These are phyloP conservation scores for Cyanoramphus novaezelandiae DNA, from an alignment of 2,113 vertebrate species.

Conservation along the genomic window DNA sequence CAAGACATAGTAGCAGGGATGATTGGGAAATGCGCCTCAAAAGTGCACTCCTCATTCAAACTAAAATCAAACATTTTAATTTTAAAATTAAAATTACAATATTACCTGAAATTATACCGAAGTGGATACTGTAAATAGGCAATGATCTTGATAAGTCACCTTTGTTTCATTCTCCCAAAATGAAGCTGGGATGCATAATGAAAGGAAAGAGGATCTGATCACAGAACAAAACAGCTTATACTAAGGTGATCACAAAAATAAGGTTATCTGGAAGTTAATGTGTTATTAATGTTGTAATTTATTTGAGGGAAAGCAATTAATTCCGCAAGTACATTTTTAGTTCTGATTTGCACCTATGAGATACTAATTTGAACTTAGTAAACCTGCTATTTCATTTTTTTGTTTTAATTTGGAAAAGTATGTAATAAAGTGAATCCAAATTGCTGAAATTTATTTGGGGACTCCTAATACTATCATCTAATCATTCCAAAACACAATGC, in stretches of 20 bases:
- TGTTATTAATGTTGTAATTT: not conserved
- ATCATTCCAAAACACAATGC: not conserved
- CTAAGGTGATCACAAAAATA: not conserved
- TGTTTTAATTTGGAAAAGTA: not conserved
- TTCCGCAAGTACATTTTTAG: not conserved
- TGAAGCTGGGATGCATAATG: not conserved
- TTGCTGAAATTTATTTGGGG: not conserved
- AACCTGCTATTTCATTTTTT: not conserved
- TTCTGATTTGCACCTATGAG: not conserved
- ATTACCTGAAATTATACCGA: not conserved
- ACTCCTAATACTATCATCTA: not conserved
- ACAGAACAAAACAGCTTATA: not conserved
- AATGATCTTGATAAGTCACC: not conserved
- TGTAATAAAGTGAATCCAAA: not conserved
- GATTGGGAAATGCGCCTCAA: not conserved
- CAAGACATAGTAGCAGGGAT: not conserved
- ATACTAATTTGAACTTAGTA: not conserved
- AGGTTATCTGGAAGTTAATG: not conserved
- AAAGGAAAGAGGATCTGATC: not conserved
- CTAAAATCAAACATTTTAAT: no score
- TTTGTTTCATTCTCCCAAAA: not conserved
- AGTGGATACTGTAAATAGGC: not conserved
- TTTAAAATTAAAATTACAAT: no score
- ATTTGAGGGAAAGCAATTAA: not conserved
- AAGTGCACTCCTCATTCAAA: not conserved